Evolutionary conservation across 2,888 invertebrate species (phyloP).

Genomic region (Entomobrya proxima): DNA sequence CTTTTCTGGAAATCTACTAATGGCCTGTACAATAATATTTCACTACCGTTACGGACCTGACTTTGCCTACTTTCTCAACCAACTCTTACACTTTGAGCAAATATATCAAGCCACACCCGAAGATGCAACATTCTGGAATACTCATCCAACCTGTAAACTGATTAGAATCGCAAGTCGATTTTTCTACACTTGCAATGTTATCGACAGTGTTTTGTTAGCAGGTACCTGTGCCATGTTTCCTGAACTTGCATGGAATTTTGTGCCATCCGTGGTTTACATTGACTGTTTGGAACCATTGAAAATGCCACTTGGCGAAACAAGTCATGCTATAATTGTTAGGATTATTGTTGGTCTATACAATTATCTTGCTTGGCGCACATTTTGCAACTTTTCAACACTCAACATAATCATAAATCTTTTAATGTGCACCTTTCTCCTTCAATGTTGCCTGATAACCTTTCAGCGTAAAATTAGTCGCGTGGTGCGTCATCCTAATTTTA

Average conservation of each 20-base stretch:
- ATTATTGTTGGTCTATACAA: not conserved
- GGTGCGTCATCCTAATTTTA: not conserved
- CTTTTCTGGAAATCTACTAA: not conserved
- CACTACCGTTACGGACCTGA: not conserved
- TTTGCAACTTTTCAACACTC: not conserved
- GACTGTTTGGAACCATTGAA: not conserved
- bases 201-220: not conserved
- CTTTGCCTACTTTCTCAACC: slow-evolving; percentile 1
- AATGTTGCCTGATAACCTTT: not conserved
- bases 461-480: not conserved
- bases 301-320: not conserved
- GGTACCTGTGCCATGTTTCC: not conserved
- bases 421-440: not conserved
- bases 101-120: not conserved
- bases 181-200: not conserved
- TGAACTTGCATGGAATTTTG: not conserved
- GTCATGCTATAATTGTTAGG: no score
- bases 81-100: not conserved
- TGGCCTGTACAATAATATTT: not conserved
- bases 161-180: not conserved
- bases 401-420: slow-evolving; percentile 13
- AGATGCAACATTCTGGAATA: not conserved
- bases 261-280: not conserved
- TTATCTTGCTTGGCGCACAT: not conserved
- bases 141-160: not conserved